Base-by-base conservation (phyloP, 2,113 vertebrate genomes). In the Sylvia atricapilla region DNA sequence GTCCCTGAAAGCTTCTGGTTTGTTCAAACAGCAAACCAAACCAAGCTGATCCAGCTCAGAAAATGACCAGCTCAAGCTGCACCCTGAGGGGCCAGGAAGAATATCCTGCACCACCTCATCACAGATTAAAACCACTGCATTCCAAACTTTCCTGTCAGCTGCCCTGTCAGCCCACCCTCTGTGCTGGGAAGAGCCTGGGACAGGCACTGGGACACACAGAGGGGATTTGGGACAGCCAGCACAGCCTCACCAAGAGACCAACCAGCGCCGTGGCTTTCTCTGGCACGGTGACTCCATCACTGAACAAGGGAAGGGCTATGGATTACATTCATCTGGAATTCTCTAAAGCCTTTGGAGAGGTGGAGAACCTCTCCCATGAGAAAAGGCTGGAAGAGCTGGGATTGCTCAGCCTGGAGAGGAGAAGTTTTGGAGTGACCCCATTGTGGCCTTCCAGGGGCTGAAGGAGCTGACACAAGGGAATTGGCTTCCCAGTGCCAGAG, bases 181-280 rank as follows among this genome's bases (percentile, higher is more conserved):
- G 25, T 43, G 83, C 52, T 35, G 52, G 44, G 52, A 17, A 49
- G 13, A 13, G 64, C 43, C 62, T 67, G 37, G 33, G 18, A 52
- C 27, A 27, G 37, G 19, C 53, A 13, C 31, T 50, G 70, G 35
- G 31, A 30, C 20, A 37, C 70, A 49, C 19, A 19, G 50, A 56
- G 35, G 15, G 10, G 35, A 4, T 23, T 28, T 22, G n/a, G 59
- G 50, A 66, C 59, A 66, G 24, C 19, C 70, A 85, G 50, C 60
- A 47, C 0, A 0, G 30, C 35, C 35, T 58, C 60, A 30, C 47
- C 16, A 17, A 35, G 52, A 35, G 25, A 58, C 6, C 31, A 16
- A 37, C 16, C 27, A 37, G 17, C 33, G 27, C 44, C 0, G 0
- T 8, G 44, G 14, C 25, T 20, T 67, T 11, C 53, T 37, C 35